Percentiles rank a stretch among this genome's conserved stretches.
These are phyloP conservation scores for Promerops cafer DNA, from an alignment of 2,113 vertebrate species.

Conservation along the genomic window DNA sequence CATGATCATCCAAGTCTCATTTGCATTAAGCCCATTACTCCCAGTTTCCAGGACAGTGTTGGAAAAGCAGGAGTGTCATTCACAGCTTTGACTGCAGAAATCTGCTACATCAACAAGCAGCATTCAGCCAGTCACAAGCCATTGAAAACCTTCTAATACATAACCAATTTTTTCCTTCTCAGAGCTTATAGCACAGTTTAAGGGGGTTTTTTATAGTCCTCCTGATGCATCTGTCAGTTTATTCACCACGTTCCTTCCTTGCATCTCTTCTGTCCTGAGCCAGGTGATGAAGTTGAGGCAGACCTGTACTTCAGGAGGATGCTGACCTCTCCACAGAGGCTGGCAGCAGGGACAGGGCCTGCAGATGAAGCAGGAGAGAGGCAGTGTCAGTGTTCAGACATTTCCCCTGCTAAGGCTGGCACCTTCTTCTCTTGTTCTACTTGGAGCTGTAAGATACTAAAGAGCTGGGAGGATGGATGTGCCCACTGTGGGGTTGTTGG, in stretches of 20 bases:
- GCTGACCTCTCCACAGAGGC: background rate
- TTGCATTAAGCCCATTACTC: background rate
- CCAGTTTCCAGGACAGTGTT: background rate
- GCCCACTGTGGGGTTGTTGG: background rate
- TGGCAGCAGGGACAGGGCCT: background rate
- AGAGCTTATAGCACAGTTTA: background rate
- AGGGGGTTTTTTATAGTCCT: fast-evolving
- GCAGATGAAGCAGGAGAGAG: background rate
- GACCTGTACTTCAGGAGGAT: background rate
- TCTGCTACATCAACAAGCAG: background rate
- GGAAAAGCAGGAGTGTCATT: background rate
- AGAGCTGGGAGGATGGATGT: background rate
- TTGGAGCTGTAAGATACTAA: background rate
- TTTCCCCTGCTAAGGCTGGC: background rate
- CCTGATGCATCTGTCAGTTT: background rate
- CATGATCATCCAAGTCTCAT: background rate
- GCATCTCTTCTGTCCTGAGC: background rate
- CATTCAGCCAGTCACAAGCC: background rate
- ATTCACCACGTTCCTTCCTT: background rate
- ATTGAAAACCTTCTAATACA: background rate
- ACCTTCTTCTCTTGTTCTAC: background rate
- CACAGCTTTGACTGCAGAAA: background rate
- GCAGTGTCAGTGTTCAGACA: background rate
- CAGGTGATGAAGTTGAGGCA: background rate
- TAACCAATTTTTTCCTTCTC: background rate